Conservation (phyloP, 2,888 invertebrate species). For the Amblyjoppa fuscipennis region DNA sequence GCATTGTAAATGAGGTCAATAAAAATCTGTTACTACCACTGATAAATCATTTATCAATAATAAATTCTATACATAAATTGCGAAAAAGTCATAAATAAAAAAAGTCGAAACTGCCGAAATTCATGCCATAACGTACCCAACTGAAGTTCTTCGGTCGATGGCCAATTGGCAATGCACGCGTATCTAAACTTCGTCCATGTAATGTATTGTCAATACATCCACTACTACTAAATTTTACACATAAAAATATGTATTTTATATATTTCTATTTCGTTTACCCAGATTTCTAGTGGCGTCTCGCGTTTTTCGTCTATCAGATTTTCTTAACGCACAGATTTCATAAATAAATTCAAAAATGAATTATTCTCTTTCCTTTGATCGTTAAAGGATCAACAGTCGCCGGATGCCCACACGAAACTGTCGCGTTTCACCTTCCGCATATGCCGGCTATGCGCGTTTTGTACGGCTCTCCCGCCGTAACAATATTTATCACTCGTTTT, state of each 20-base stretch:
- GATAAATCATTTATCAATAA: too few species aligned
- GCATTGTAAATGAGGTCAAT: too few species aligned
- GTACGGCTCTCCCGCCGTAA: constrained; percentile 1
- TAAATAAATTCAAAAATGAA: background rate
- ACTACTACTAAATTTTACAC: too few species aligned
- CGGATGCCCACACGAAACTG: background rate
- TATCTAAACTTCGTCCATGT: too few species aligned
- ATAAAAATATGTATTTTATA: background rate
- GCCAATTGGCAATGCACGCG: too few species aligned
- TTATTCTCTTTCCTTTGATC: background rate
- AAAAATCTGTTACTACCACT: too few species aligned
- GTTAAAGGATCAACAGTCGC: background rate
- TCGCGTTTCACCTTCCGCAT: constrained; percentile 19
- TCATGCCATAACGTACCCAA: too few species aligned
- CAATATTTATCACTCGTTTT: constrained; percentile 29
- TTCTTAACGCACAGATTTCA: background rate
- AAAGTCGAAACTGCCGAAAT: too few species aligned
- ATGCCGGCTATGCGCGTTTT: background rate
- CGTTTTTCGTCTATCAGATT: background rate
- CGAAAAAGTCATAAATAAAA: background rate
- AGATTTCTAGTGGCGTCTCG: background rate
- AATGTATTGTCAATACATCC: too few species aligned
- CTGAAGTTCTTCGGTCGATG: too few species aligned
- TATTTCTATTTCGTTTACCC: background rate
- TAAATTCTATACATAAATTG: background rate